Evolutionary conservation across 92 coral and sea anemone genomes (phyloP), one percentile per base, ranked within the genome.

Genomic region (Phymanthus crucifer): DNA sequence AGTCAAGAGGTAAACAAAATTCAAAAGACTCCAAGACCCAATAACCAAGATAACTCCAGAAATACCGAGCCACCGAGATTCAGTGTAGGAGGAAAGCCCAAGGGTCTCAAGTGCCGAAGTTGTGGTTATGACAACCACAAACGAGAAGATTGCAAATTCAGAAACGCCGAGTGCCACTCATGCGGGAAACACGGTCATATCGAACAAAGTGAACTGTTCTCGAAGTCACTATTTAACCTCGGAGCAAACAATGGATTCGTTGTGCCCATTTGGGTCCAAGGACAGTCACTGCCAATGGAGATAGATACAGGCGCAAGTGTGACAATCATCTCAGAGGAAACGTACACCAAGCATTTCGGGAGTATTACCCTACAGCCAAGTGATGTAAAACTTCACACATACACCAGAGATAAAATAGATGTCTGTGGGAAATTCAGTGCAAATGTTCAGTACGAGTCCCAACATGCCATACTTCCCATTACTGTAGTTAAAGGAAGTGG

Each of bases 251-350:
- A 87, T 52, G 91, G 85, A 58, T 78, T 87, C n/a, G 80, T 65
- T 38, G 72, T 87, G 17, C 82, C 82, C 4, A 57, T 87, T 72
- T 54, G 77, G 71, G 75, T 87, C 32, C 61, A 83, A 58, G 79
- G 67, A 58, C 56, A 66, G 36, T n/a, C n/a, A 26, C 33, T 87
- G 32, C 36, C 58, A 46, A 75, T 84, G 87, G 92, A 84, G 81
- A 67, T 84, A 38, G 86, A 84, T 79, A 84, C 92, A 34, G 83
- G 89, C 21, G 88, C 91, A 43, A 80, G 83, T 12, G 43, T 77
- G 21, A 83, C 84, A 11, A 71, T 87, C 36, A 70, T 83, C 65
- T 83, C 83, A n/a, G 43, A 66, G 57, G 82, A 84, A 57, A 84
- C 91, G 0, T 80, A 88, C 83, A 35, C 66, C 24, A 85, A 52